A percentile compares a stretch with the other conserved stretches of the same genome.
Evolutionary conservation across 2,113 vertebrate genomes (phyloP).

Genomic region (Crotalus horridus): DNA sequence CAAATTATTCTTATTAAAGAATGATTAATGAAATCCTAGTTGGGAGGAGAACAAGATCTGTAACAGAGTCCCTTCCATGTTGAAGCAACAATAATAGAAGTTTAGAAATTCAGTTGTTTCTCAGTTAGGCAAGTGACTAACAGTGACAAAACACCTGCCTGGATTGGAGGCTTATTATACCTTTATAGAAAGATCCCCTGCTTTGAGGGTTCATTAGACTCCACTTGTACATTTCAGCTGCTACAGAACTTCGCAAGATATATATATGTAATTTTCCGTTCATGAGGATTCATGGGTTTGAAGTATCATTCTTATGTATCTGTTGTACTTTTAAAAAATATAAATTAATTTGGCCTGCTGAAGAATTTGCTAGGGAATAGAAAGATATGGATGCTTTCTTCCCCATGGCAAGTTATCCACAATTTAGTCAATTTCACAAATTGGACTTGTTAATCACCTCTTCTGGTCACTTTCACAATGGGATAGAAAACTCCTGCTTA

Average conservation of each 20-base stretch:
- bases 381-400: not conserved
- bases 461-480: not conserved
- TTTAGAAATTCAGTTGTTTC: not conserved
- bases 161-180: not conserved
- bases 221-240: not conserved
- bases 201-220: not conserved
- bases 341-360: not conserved
- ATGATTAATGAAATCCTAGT: not conserved
- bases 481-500: not conserved
- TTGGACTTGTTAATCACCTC: not conserved
- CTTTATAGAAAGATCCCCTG: not conserved
- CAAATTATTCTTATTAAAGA: not conserved
- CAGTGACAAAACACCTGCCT: not conserved
- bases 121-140: not conserved
- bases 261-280: not conserved
- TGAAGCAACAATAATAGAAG: not conserved
- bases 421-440: not conserved
- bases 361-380: not conserved
- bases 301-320: not conserved
- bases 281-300: not conserved
- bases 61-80: not conserved
- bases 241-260: not conserved
- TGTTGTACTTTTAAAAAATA: not conserved
- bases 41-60: not conserved
- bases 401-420: not conserved